Evolutionary conservation across 2,113 vertebrate genomes (phyloP).

Genomic region (Chaetura pelagica): DNA sequence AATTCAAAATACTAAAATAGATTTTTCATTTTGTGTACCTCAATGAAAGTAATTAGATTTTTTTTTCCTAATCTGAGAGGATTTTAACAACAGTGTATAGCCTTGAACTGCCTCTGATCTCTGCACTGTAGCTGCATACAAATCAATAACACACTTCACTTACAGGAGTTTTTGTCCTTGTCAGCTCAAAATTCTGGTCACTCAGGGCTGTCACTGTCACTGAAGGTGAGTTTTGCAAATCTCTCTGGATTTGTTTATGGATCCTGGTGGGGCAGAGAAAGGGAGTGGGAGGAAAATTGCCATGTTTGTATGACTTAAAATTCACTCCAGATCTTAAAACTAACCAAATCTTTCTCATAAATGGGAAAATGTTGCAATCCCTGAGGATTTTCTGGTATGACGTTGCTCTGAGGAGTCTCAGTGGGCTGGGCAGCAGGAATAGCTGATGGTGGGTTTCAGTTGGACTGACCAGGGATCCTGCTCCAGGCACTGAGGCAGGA

Average conservation of each 20-base stretch:
- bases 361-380: not conserved
- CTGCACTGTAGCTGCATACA: constrained; percentile 49
- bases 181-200: constrained; percentile 43
- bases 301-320: not conserved
- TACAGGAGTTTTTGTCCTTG: constrained; percentile 43
- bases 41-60: constrained; percentile 48
- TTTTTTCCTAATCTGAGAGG: not conserved
- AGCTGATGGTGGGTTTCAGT: not conserved
- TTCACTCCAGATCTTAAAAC: not conserved
- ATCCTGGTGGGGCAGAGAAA: not conserved
- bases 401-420: not conserved
- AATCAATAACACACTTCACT: constrained; percentile 54
- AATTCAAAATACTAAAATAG: constrained; percentile 52
- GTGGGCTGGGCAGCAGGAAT: not conserved
- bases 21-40: constrained; percentile 34
- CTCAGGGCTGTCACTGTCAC: not conserved
- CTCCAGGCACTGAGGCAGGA: not conserved
- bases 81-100: constrained; percentile 33
- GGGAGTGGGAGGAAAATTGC: not conserved
- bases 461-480: not conserved
- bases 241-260: not conserved
- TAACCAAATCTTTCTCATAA: not conserved
- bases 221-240: constrained; percentile 20
- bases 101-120: constrained; percentile 63
- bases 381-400: not conserved